A percentile compares a stretch with the other conserved stretches of the same genome.
phyloP scores from a whole-genome alignment of 2,888 invertebrate genomes.

The Ariolimax columbianus region DNA sequence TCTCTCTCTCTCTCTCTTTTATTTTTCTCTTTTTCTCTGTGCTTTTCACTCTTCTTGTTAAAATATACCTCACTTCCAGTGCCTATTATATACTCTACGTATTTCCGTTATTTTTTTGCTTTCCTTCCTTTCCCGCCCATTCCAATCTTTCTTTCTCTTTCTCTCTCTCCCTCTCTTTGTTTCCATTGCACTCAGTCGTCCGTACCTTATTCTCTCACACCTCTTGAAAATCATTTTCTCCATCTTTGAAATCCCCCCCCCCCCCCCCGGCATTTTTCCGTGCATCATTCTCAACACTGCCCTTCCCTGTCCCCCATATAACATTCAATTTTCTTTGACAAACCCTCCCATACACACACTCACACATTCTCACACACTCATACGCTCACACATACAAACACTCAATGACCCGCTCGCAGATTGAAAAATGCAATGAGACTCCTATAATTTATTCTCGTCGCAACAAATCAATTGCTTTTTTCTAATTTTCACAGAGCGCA shows the following conservation, averaged over 20 bases:
- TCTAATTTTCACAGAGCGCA: neutral
- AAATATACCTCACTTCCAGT: neutral
- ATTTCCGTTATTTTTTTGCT: no score
- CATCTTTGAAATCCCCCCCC: neutral
- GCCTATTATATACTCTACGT: neutral
- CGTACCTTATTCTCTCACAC: no score
- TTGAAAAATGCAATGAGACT: neutral
- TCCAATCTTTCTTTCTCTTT: neutral
- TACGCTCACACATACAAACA: neutral
- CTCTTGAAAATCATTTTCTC: no score
- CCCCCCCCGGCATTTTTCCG: neutral
- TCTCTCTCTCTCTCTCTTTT: neutral
- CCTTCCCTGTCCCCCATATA: neutral
- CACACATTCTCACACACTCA: neutral
- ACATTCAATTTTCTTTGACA: neutral
- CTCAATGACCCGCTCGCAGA: neutral
- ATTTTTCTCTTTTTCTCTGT: neutral
- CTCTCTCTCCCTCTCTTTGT: neutral
- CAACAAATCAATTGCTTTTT: conserved; percentile 7
- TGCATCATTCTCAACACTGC: neutral
- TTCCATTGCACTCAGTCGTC: neutral
- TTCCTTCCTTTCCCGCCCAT: neutral
- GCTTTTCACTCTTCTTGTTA: neutral
- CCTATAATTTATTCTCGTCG: neutral
- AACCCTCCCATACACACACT: neutral